Base-by-base conservation (phyloP, 2,797 vertebrate species). In the Mus spretus region DNA sequence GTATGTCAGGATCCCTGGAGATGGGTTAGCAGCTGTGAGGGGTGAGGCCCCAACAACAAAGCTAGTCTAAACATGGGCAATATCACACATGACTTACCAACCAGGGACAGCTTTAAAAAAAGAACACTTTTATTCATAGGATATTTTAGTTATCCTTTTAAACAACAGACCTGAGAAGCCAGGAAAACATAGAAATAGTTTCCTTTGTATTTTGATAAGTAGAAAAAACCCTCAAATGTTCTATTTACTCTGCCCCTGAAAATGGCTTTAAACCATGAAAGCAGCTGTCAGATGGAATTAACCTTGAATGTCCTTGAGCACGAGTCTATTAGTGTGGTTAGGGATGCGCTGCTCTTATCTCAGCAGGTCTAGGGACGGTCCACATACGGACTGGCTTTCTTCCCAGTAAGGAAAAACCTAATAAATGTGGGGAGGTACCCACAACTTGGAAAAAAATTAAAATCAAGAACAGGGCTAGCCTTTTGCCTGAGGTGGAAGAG, bases 181-280 rank as follows among this genome's bases (percentile, higher is more conserved):
- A 88, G 89, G 55, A 86, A 90, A 96, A 55, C 67, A 91, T 63
- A 90, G 86, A 93, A 90, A 94, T 85, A 72, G 24, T 87, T 93
- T 81, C 83, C 37, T 92, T 57, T 57, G 82, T 91, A 50, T 74
- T 96, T 95, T 94, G 67, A n/a, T 44, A 96, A 92, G 44, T 86
- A 78, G 70, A 37, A 90, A 90, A 89, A 89, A 44, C 3, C 44
- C 15, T 65, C 10, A n/a, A 82, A 90, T 93, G 92, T 95, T 95
- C 83, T 17, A 86, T 94, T n/a, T 11, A 94, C 26, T 95, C 57
- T 47, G 47, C 83, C 11, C 84, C 82, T 94, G 24, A 87, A 95
- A 96, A 90, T 80, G 40, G 79, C 72, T 93, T 79, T 77, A 96
- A 87, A 94, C 87, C 65, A 78, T 82, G 83, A 94, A 95, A 80